phyloP scores from a whole-genome alignment of 2,113 vertebrate genomes.

The Regulus satrapa region DNA sequence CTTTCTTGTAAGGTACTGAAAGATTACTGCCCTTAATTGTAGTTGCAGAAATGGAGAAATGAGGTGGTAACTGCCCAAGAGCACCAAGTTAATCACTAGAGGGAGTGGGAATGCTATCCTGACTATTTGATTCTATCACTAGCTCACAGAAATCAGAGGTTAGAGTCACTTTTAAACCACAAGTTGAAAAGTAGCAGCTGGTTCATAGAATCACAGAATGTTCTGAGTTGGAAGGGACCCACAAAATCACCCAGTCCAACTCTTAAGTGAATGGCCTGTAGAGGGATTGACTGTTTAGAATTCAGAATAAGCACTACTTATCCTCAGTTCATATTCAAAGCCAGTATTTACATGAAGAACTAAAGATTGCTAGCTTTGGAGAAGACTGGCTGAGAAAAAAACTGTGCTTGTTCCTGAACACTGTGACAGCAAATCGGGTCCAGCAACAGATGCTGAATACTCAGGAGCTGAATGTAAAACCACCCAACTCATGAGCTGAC shows the following conservation, averaged over 20 bases:
- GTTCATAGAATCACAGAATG: not conserved
- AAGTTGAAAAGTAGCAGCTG: not conserved
- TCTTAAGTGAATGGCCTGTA: not conserved
- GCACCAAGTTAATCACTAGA: not conserved
- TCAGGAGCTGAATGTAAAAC: not conserved
- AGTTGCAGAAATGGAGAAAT: not conserved
- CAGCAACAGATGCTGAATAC: not conserved
- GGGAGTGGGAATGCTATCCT: not conserved
- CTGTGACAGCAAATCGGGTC: not conserved
- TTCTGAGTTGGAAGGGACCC: not conserved
- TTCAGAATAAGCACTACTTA: not conserved
- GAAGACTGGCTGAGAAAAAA: not conserved
- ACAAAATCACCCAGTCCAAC: not conserved
- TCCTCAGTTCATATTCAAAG: not conserved
- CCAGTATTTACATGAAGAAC: not conserved
- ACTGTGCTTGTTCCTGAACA: not conserved
- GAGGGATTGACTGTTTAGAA: not conserved
- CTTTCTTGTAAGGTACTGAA: not conserved
- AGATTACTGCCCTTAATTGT: not conserved
- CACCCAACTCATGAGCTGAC: not conserved
- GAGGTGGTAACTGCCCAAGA: not conserved
- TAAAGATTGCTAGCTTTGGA: rapidly evolving
- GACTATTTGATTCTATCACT: not conserved
- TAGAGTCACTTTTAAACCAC: not conserved
- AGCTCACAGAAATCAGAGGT: not conserved